A percentile compares a stretch with the other conserved stretches of the same genome.
Evolutionary conservation across 2,888 invertebrate genomes (phyloP).

Genomic region (Sphaerophoria taeniata): DNA sequence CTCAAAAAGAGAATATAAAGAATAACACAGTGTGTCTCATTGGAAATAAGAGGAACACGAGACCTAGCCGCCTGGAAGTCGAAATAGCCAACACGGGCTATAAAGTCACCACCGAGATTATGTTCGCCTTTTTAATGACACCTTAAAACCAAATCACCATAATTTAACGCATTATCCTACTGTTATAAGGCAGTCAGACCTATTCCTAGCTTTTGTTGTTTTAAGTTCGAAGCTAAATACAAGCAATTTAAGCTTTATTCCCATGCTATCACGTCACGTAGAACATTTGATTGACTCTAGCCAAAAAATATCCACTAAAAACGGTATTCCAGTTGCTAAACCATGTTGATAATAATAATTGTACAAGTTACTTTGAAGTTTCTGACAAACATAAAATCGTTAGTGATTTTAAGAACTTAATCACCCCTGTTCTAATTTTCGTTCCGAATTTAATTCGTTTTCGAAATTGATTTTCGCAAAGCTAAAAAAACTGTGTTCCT

Average conservation of each 20-base stretch:
- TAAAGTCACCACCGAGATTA: conserved; percentile 10
- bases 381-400: background rate
- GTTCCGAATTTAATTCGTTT: no score
- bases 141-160: conserved; percentile 1
- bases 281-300: background rate
- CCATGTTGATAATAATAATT: background rate
- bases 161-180: conserved; percentile 1
- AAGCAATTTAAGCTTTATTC: no score
- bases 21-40: no score
- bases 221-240: no score
- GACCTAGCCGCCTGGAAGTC: no score
- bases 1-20: no score
- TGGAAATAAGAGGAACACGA: no score
- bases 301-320: conserved; percentile 11
- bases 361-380: background rate
- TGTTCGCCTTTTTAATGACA: conserved; percentile 14
- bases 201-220: conserved; percentile 1
- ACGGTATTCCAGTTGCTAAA: background rate
- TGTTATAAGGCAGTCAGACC: conserved; percentile 2
- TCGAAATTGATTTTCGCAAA: no score
- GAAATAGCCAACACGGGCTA: no score
- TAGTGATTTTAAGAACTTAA: no score
- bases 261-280: background rate
- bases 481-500: no score
- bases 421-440: no score